Percentiles rank a stretch among this genome's conserved stretches.
Evolutionary conservation across 1,140 invertebrate species (phyloP).

Genomic region (Homarus americanus): DNA sequence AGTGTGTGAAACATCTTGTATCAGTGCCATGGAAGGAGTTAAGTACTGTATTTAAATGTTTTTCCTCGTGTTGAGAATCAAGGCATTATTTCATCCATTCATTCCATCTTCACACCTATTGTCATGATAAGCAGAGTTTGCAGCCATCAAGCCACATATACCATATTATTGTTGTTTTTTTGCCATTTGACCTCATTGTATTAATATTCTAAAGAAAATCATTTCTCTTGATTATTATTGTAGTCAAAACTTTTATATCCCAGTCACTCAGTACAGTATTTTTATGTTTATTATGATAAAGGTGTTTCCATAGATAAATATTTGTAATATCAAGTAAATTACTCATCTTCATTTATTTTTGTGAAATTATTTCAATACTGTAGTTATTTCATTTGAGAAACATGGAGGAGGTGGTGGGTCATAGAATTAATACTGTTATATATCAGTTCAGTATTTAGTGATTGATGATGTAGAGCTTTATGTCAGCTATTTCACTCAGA

Average conservation of each 20-base stretch:
- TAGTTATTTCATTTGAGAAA: not conserved
- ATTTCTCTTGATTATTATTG: too few relatives aligned
- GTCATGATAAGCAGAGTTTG: not conserved
- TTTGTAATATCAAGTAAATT: not conserved
- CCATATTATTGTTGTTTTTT: too few relatives aligned
- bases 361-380: too few relatives aligned
- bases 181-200: too few relatives aligned
- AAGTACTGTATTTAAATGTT: not conserved
- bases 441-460: not conserved
- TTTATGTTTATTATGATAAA: too few relatives aligned
- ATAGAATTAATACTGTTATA: too few relatives aligned
- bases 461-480: too few relatives aligned
- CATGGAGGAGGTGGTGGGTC: not conserved
- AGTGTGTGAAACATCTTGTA: not conserved
- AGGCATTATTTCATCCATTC: constrained; percentile 14
- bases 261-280: too few relatives aligned
- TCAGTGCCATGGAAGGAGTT: constrained; percentile 11
- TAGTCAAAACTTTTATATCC: too few relatives aligned
- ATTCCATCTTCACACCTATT: not conserved
- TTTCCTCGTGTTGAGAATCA: not conserved
- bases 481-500: too few relatives aligned
- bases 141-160: not conserved
- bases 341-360: not conserved
- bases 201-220: too few relatives aligned
- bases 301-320: too few relatives aligned